Base-by-base conservation (phyloP, 2,113 vertebrate species). In the Mastomys natalensis region DNA sequence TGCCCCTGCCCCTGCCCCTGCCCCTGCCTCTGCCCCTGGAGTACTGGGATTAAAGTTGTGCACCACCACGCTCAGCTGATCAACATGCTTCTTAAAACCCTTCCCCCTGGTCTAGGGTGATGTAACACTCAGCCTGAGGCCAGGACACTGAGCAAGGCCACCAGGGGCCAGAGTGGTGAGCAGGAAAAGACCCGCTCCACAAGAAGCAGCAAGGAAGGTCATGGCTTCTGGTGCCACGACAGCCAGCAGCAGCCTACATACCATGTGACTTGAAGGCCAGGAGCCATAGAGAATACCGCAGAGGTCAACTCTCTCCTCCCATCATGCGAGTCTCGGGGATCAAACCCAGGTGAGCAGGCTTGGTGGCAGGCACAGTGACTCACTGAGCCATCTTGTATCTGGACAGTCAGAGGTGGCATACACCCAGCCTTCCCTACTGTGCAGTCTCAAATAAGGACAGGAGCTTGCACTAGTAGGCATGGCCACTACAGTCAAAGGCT, bases 91-190 rank as follows among this genome's bases (percentile, higher is more conserved):
- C 37, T 81, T 5, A 34, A 40, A 45, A 22, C 43, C 16, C 2
- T 26, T 13, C 19, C 6, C 16, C 60, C 0, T 45, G 3, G 31
- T 3, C 55, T 40, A 31, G 12, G 1, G 26, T 1, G 5, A 34
- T 0, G 26, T 17, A 43, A 76, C 5, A 45, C 24, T 15, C 37
- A 37, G 45, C 22, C 60, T 21, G 4, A 72, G 72, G 55, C 26
- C 29, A 74, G 13, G 55, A 21, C 53, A 31, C 16, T n/a, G 40
- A 22, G 3, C 16, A 22, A 64, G 12, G 26, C 10, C 26, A 64
- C 21, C 45, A 4, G 3, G 70, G 16, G 29, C 29, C 40, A n/a
- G 1, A 43, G 81, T 21, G 19, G 48, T 53, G 4, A 13, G 68
- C 1, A 22, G 34, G 45, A 58, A 4, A 2, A 70, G 48, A 64